Evolutionary conservation across 64 coral and sea anemone species (phyloP), one percentile per base, ranked within the genome.

Genomic region (Stichodactyla helianthus): DNA sequence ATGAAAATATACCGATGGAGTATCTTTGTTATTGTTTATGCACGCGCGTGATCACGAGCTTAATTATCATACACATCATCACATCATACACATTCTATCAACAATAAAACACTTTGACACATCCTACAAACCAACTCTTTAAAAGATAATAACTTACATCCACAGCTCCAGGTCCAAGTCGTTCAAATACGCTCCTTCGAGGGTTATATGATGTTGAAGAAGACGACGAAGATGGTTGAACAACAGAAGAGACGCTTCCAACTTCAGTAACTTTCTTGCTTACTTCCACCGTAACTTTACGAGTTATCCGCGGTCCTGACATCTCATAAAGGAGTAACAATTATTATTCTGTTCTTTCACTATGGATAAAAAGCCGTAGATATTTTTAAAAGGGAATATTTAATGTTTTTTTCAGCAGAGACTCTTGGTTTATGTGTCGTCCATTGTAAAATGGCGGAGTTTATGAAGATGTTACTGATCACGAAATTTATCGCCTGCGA

Each of bases 251-350:
- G 0, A 57, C 35, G 59, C 54, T 55, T 79, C 54, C 86, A 4
- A 67, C 63, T 22, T 99, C 97, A 22, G 90, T 79, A 1, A 99
- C 71, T 59, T 99, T 99, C 59, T 99, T 99, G 6, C 87, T 55
- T 1, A 93, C 97, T 86, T 99, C 97, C 13, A 99, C 97, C 7
- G 97, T 99, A 13, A 99, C 97, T 88, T 95, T 99, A 52, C 97
- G 90, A 5, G 97, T 99, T 86, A 99, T 83, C 59, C 97, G 83
- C 62, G 97, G 91, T 7, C 97, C 90, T 64, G 97, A 99, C 97
- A 99, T 99, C 18, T 20, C 12, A 54, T 5, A 53, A 81, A 52
- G 50, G 19, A 79, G 13, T 3, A 10, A 52, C 5, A 52, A 3
- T 81, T 27, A 28, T 31, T 74, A 35, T 31, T 12, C 68, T 74